Evolutionary conservation across 2,797 vertebrate genomes (phyloP).

Genomic region (Lepilemur septentrionalis): DNA sequence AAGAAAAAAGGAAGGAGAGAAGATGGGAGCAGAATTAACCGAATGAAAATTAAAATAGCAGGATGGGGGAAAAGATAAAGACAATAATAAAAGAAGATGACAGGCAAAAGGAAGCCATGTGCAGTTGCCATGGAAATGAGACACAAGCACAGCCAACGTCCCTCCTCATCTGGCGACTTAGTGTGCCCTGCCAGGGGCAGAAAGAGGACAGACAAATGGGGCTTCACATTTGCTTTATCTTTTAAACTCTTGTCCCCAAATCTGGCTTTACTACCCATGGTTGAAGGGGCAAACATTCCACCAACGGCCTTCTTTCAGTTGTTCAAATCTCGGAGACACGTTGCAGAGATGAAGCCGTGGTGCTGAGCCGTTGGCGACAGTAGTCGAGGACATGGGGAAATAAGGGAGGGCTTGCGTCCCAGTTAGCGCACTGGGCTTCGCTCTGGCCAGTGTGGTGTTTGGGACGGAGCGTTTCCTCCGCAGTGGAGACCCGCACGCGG

Average conservation of each 20-base stretch:
- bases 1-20: not conserved
- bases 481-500: not conserved
- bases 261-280: not conserved
- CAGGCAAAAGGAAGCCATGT: not conserved
- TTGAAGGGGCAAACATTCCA: not conserved
- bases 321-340: not conserved
- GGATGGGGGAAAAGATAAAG: not conserved
- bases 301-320: not conserved
- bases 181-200: not conserved
- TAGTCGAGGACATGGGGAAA: not conserved
- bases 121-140: not conserved
- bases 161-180: not conserved
- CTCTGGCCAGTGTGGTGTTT: not conserved
- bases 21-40: not conserved
- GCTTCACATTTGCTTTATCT: not conserved
- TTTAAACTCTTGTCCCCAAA: not conserved
- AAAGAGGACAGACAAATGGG: not conserved
- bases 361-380: not conserved
- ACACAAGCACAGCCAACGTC: not conserved
- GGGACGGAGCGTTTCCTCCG: too few relatives aligned
- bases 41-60: not conserved
- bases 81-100: not conserved
- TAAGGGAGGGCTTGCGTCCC: not conserved
- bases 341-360: not conserved
- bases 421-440: not conserved